These are phyloP conservation scores for Salvator merianae DNA, from an alignment of 2,113 vertebrate species.

Conservation along the genomic window DNA sequence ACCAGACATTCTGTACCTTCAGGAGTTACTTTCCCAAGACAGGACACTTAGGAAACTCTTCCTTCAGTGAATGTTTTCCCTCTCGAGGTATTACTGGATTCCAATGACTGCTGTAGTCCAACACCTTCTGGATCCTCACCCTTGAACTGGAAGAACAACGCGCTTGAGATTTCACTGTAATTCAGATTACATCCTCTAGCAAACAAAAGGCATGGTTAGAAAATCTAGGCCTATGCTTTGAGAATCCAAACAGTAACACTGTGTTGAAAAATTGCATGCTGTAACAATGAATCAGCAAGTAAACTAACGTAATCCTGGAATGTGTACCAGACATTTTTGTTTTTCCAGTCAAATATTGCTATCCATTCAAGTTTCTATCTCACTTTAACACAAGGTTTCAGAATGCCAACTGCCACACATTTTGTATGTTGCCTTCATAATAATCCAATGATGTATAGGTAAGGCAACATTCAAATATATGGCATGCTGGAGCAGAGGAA, in stretches of 20 bases:
- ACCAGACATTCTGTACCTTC: conserved; percentile 20
- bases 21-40: neutral
- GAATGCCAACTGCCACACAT: neutral
- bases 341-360: neutral
- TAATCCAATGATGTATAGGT: neutral
- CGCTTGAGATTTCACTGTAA: neutral
- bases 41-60: rapidly evolving
- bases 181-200: neutral
- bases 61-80: neutral
- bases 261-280: neutral
- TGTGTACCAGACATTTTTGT: conserved; percentile 1
- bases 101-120: neutral
- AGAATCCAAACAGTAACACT: neutral
- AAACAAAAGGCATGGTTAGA: neutral
- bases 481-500: too few species aligned
- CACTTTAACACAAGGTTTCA: neutral
- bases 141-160: neutral
- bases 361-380: neutral
- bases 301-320: neutral
- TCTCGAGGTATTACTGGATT: neutral
- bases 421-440: neutral
- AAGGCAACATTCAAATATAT: neutral
- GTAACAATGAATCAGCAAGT: neutral
- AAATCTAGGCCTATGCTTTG: neutral
- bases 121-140: neutral